Evolutionary conservation across 1,140 invertebrate genomes (phyloP).

Genomic region (Proales similis): DNA sequence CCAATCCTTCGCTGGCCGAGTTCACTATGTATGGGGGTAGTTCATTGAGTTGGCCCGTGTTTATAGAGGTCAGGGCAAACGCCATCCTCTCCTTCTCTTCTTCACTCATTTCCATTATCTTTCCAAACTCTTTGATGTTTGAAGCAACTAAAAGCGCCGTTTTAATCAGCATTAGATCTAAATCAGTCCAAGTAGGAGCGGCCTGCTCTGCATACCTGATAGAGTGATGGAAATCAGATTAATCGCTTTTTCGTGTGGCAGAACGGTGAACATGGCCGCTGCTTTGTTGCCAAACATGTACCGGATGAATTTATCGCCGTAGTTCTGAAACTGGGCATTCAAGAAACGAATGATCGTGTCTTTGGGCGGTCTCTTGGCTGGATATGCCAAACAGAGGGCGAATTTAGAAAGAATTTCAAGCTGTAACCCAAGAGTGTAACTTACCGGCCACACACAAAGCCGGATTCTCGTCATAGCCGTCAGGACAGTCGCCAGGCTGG

Average conservation of each 20-base stretch:
- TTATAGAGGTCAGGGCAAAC: conserved; percentile 11
- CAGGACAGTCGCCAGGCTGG: conserved; percentile 37
- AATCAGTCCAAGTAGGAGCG: too few relatives aligned
- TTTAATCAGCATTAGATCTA: too few relatives aligned
- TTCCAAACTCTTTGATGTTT: conserved; percentile 18
- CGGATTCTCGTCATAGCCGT: conserved; percentile 37
- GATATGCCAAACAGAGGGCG: not conserved
- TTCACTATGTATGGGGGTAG: conserved; percentile 29
- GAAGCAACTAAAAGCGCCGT: conserved; percentile 6
- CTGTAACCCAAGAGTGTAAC: not conserved
- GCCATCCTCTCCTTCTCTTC: conserved; percentile 11
- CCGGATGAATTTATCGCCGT: conserved; percentile 29
- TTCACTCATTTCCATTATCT: conserved; percentile 27
- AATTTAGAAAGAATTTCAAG: not conserved
- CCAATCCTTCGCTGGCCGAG: conserved; percentile 28
- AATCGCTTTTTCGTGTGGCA: conserved; percentile 13
- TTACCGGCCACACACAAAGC: conserved; percentile 23
- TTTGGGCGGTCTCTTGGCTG: conserved; percentile 35
- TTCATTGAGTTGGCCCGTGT: conserved; percentile 24
- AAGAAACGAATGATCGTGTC: conserved; percentile 20
- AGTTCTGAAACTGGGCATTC: conserved; percentile 1
- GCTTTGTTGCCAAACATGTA: conserved; percentile 33
- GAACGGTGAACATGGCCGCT: not conserved
- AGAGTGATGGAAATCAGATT: conserved; percentile 14
- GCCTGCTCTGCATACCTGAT: too few relatives aligned